These are phyloP conservation scores for Bubo blakistoni DNA, from an alignment of 2,113 vertebrate species.

Conservation along the genomic window DNA sequence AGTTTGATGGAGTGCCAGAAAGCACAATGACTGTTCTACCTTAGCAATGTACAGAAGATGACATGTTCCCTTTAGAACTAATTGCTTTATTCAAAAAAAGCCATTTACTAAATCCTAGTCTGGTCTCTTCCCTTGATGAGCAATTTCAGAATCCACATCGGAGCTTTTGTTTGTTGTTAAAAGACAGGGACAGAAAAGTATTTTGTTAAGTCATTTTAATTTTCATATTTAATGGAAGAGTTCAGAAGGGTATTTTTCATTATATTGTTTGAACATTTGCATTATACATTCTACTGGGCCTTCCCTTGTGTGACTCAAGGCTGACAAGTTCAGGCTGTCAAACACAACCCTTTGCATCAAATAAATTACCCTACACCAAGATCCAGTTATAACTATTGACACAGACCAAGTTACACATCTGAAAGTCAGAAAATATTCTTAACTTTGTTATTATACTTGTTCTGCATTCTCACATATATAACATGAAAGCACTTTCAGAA, in stretches of 20 bases:
- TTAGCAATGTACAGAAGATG: slow-evolving; percentile 49
- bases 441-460: slow-evolving; percentile 10
- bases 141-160: slow-evolving; percentile 61
- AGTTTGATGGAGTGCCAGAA: slow-evolving; percentile 55
- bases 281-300: slow-evolving; percentile 19
- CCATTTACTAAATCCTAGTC: slow-evolving; percentile 53
- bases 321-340: slow-evolving; percentile 54
- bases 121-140: slow-evolving; percentile 63
- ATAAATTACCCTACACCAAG: slow-evolving; percentile 2
- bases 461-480: slow-evolving; percentile 39
- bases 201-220: slow-evolving; percentile 73
- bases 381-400: slow-evolving; percentile 47
- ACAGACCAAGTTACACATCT: slow-evolving; percentile 32
- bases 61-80: slow-evolving; percentile 69
- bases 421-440: slow-evolving; percentile 46
- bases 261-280: slow-evolving; percentile 48
- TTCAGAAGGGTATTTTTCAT: slow-evolving; percentile 64
- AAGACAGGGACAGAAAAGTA: slow-evolving; percentile 44
- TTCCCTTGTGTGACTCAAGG: slow-evolving; percentile 36
- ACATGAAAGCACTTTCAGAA: slow-evolving; percentile 12
- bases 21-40: slow-evolving; percentile 65
- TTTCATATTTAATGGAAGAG: slow-evolving; percentile 70
- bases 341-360: slow-evolving; percentile 31
- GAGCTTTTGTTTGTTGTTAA: slow-evolving; percentile 70
- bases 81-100: slow-evolving; percentile 67